Evolutionary conservation across 2,888 invertebrate genomes (phyloP), one percentile per base, ranked within the genome.

Genomic region (Thumatha senex): DNA sequence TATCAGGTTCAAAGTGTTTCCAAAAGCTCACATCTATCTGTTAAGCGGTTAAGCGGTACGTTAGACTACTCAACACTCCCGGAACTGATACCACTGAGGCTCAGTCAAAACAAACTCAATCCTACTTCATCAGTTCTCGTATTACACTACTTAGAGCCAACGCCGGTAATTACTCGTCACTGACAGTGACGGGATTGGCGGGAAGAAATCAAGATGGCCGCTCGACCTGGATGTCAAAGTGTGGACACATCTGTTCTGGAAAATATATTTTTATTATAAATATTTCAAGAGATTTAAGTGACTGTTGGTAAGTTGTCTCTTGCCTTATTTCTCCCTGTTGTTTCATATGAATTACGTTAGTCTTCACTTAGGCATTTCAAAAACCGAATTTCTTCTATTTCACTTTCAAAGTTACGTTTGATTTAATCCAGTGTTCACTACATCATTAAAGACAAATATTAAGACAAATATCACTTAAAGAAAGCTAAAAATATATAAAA

Each of bases 121-220:
- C 40, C 48, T 40, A 45, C 62, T 65, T 47, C 56, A 58, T 56
- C 48, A 48, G 47, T 48, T 67, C 51, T 67, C 65, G 50, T 55
- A 58, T 66, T 67, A 68, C 58, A 54, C 58, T 44, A 52, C 48
- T 48, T 48, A 54, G 48, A 58, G 54, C 52, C 50, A 58, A 54
- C 49, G 56, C 42, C 61, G 58, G 58, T 66, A 66, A 67, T 66
- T 67, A 64, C 54, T 61, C 38, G 53, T 61, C 56, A 62, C 50
- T 51, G 65, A 41, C 45, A 53, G 54, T 57, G 65, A 67, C 65
- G 54, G 49, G 40, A 42, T 49, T 46, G 57, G 46, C 30, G 49
- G 41, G 44, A 40, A 56, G 56, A 54, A 66, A 51, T 60, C 60
- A 64, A 63, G 54, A 61, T 51, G 63, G 57, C 48, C 48, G 44